Percentiles rank a stretch among this genome's conserved stretches.
phyloP scores from a whole-genome alignment of 2,113 vertebrate species.

The Macquaria ambigua region DNA sequence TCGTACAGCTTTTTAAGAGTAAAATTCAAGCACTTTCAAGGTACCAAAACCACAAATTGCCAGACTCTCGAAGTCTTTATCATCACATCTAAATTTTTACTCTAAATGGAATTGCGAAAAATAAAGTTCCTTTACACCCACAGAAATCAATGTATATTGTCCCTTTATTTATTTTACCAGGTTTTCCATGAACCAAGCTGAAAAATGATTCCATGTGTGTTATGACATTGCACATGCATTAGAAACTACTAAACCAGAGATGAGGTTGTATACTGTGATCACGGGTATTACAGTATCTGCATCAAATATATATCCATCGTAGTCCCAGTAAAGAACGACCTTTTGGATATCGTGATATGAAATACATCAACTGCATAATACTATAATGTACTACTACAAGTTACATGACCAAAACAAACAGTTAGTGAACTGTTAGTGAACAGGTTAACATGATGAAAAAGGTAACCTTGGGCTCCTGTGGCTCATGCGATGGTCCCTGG shows the following conservation, averaged over 20 bases:
- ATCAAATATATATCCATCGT: neutral
- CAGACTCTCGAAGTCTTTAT: too few relatives aligned
- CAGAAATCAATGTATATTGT: too few relatives aligned
- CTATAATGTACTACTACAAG: neutral
- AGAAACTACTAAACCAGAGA: neutral
- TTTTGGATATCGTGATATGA: neutral
- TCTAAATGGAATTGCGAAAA: too few relatives aligned
- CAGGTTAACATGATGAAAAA: neutral
- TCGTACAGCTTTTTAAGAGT: too few relatives aligned
- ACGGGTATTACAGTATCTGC: neutral
- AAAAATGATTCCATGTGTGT: neutral
- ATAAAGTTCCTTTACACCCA: too few relatives aligned
- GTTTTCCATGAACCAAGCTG: neutral
- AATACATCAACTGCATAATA: neutral
- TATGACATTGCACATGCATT: neutral
- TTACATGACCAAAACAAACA: conserved; percentile 18
- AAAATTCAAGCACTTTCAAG: too few relatives aligned
- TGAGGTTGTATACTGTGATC: neutral
- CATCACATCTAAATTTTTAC: too few relatives aligned
- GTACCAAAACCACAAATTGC: too few relatives aligned
- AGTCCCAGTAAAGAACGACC: neutral
- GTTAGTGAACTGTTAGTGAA: conserved; percentile 55
- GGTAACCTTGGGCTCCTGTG: neutral
- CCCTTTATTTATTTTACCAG: neutral
- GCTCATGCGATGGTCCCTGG: neutral